Evolutionary conservation across 2,797 vertebrate genomes (phyloP).

Genomic region (Acanthiza pusilla): DNA sequence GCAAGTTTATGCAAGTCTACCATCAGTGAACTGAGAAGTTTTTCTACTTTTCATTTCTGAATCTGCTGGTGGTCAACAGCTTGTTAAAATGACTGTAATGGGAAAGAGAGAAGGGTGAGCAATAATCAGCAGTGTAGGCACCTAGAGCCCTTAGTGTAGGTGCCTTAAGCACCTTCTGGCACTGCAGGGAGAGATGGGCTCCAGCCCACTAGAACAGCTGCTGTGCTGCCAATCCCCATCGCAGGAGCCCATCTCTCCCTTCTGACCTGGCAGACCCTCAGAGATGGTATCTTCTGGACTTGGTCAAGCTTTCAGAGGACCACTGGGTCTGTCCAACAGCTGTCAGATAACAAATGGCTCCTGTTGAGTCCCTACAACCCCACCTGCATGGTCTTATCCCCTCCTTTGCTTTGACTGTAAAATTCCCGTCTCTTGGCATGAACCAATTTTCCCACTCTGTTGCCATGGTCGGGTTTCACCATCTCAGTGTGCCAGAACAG

Average conservation of each 20-base stretch:
- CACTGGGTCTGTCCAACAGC: neutral
- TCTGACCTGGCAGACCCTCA: neutral
- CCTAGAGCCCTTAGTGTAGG: neutral
- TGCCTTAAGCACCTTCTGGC: neutral
- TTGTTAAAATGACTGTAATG: neutral
- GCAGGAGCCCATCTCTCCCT: neutral
- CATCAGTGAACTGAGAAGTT: neutral
- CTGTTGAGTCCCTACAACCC: accelerated
- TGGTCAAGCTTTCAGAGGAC: neutral
- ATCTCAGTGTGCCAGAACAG: neutral
- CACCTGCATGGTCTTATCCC: neutral
- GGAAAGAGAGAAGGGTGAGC: neutral
- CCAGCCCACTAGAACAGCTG: neutral
- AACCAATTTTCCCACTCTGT: neutral
- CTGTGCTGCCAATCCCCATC: neutral
- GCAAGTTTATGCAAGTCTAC: neutral
- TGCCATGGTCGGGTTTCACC: neutral
- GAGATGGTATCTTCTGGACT: neutral
- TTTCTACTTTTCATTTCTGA: neutral
- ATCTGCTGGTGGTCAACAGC: neutral
- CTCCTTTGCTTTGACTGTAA: neutral
- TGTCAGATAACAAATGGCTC: neutral
- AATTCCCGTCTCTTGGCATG: neutral
- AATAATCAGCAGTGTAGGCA: neutral
- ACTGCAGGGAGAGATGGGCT: neutral